Base-by-base conservation (phyloP, 2,888 invertebrate species). In the Ametastegia equiseti region DNA sequence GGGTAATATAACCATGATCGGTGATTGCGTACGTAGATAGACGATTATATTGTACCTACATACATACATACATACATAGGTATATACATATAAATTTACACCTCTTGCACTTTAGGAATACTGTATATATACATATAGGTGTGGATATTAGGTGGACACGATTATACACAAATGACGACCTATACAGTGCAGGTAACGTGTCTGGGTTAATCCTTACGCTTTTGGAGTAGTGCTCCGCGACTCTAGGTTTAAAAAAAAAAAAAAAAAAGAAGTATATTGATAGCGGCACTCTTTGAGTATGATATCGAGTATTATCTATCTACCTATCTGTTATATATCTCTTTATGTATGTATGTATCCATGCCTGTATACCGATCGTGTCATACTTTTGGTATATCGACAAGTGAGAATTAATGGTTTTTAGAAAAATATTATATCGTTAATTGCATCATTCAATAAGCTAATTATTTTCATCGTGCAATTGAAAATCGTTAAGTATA, bases 211-310 rank as follows among this genome's bases (percentile, higher is more conserved):
- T 75, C 75, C 27, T 27, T 54, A 50, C 19, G 7, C 33, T 42
- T 47, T 75, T 60, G 60, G 60, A 27, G 60, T 27, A 60, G 27
- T 60, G 57, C 57, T 9, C 27, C 6, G 13, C 23, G 27, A 57
- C 11, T 33, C n/a, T 11, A 36, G 6, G 36, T 33, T 33, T 1
- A n/a, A 67, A 67, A 67, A 23, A n/a, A n/a, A n/a, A n/a, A n/a
- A n/a, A n/a, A n/a, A n/a, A n/a, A n/a, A n/a, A n/a, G n/a, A n/a
- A n/a, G n/a, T n/a, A n/a, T 65, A 79, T 45, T 13, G 80, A 80
- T 80, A 80, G 80, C 80, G 80, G 80, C 80, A 33, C 19, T 47
- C 80, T 80, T 80, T 80, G 39, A 79, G 19, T n/a, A 30, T 63
- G 78, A 79, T 79, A 79, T 23, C 65, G n/a, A n/a, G 33, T 33